Conservation (phyloP, 2,797 vertebrate genomes). For the Lemur catta region DNA sequence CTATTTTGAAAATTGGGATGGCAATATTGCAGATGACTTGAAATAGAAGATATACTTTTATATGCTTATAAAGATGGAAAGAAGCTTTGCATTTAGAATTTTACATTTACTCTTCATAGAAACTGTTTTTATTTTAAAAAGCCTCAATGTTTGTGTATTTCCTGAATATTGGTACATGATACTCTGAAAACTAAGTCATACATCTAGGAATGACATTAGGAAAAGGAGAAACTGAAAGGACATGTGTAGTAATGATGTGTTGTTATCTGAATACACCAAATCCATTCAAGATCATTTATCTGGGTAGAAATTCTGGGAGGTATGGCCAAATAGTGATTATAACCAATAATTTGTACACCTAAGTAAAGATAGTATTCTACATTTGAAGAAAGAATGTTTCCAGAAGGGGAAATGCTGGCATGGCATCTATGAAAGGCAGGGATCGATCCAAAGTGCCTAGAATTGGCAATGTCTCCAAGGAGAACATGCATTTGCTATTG, state of each 20-base stretch:
- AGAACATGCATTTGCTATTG: not conserved
- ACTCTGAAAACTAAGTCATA: not conserved
- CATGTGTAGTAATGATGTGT: not conserved
- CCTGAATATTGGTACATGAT: not conserved
- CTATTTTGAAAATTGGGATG: not conserved
- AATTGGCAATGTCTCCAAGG: not conserved
- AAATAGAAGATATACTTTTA: not conserved
- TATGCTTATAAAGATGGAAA: not conserved
- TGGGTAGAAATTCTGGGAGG: conserved; percentile 16
- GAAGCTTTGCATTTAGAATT: not conserved
- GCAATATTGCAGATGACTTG: not conserved
- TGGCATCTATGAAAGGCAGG: not conserved
- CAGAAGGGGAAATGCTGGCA: not conserved
- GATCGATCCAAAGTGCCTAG: not conserved
- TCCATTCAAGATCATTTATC: not conserved
- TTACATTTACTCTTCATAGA: not conserved
- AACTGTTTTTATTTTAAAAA: not conserved
- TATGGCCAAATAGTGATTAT: not conserved
- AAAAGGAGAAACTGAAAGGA: not conserved
- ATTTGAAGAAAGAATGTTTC: not conserved
- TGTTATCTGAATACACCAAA: not conserved
- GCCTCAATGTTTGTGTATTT: not conserved
- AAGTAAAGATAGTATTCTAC: not conserved
- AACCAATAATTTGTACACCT: not conserved
- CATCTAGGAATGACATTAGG: not conserved